phyloP scores from a whole-genome alignment of 2,888 invertebrate species.

The Sinopyrophorus schimmeli region DNA sequence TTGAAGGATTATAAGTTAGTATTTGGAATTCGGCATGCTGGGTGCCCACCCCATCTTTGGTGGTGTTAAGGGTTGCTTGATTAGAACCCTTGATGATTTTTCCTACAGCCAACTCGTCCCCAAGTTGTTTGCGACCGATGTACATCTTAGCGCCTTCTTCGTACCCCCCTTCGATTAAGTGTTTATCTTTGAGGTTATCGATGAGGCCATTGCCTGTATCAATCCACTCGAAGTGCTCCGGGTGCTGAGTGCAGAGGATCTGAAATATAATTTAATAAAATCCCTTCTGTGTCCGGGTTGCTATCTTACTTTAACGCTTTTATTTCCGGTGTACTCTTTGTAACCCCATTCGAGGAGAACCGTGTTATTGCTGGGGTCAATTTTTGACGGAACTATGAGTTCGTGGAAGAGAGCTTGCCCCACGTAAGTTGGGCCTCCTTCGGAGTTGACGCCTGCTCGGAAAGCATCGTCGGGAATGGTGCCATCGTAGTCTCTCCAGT shows the following conservation, averaged over 20 bases:
- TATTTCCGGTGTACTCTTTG: conserved; percentile 1
- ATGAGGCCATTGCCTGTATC: conserved; percentile 13
- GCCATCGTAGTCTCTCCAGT: conserved; percentile 19
- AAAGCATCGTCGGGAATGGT: conserved; percentile 11
- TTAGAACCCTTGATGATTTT: conserved; percentile 8
- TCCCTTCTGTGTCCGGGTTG: not conserved
- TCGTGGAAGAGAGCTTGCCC: conserved; percentile 11
- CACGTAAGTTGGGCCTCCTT: conserved; percentile 13
- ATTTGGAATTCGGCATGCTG: conserved; percentile 21
- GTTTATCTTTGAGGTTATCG: conserved; percentile 8
- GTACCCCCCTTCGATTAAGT: conserved; percentile 17
- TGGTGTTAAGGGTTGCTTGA: conserved; percentile 20
- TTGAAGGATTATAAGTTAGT: conserved; percentile 17
- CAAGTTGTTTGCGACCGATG: conserved; percentile 20
- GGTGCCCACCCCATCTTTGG: conserved; percentile 7
- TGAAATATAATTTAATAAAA: conserved; percentile 5
- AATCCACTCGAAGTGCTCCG: conserved; percentile 24
- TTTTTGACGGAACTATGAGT: conserved; percentile 16
- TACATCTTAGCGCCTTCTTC: conserved; percentile 12
- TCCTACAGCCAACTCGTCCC: conserved; percentile 16
- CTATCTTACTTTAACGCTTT: conserved; percentile 9
- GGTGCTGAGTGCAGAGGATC: conserved; percentile 20
- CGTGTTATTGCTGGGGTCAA: conserved; percentile 2
- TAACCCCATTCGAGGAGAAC: conserved; percentile 12
- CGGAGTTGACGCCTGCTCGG: conserved; percentile 6